Evolutionary conservation across 2,888 invertebrate species (phyloP), one percentile per base, ranked within the genome.

Genomic region (Chesias legatella): DNA sequence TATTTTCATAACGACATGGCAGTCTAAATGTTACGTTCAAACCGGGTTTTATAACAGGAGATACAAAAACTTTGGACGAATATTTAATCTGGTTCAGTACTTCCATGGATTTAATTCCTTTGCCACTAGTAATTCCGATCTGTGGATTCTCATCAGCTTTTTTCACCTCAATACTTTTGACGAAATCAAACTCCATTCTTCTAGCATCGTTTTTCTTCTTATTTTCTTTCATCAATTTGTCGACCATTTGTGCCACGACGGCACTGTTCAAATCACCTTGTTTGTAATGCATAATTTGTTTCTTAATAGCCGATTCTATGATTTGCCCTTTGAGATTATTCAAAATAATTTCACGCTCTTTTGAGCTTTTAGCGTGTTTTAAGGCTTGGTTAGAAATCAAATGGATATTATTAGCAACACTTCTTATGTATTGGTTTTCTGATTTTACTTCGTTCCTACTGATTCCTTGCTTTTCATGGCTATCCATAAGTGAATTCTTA

Each of bases 361-460:
- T 53, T 11, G 36, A 6, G 8, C 63, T 56, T 36, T 59, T 60
- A 13, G 58, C 48, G 27, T 56, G 33, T 28, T 50, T 53, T 10
- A 67, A 39, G 24, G 60, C 56, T 30, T 37, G 45, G 29, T 60
- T 59, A 1, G 64, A 61, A 22, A 73, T 49, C 6, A 22, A 22
- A 41, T 71, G 55, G 30, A 77, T 65, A 63, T 67, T 73, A 1
- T 48, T 34, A 7, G 63, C 58, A 33, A 70, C 60, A 26, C 62
- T 48, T 22, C 47, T 47, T 8, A 63, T 45, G 1, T 62, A 23
- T 40, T 46, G 10, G n/a, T 44, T 31, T 40, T 53, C 39, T 38
- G 50, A 52, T 6, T 43, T 33, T 24, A 39, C 7, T 43, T 30
- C 22, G 13, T 38, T 38, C 8, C n/a, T 6, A 7, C 6, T 11